A percentile compares a stretch with the other conserved stretches of the same genome.
These are phyloP conservation scores for Cheirogaleus major DNA, from an alignment of 2,797 vertebrate genomes.

Conservation along the genomic window DNA sequence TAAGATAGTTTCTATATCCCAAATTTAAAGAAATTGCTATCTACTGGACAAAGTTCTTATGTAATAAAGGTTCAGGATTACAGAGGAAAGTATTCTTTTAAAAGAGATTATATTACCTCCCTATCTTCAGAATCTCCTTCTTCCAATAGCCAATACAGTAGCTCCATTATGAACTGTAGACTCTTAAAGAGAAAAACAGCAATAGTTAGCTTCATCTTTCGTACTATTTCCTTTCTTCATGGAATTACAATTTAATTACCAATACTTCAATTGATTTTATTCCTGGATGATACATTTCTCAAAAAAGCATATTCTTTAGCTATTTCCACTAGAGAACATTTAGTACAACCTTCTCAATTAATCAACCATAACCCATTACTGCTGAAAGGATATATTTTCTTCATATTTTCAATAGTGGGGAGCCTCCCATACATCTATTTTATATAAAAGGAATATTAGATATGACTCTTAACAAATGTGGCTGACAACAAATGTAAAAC, in stretches of 20 bases:
- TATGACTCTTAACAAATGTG: not conserved
- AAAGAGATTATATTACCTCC: conserved; percentile 72
- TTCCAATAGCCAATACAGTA: conserved; percentile 44
- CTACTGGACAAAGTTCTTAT: conserved; percentile 57
- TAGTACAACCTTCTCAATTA: conserved; percentile 55
- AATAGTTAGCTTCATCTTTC: conserved; percentile 57
- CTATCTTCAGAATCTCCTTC: conserved; percentile 71
- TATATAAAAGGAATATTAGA: not conserved
- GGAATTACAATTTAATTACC: conserved; percentile 72
- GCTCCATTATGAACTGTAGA: conserved; percentile 13
- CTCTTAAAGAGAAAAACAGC: conserved; percentile 65
- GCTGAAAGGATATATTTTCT: conserved; percentile 12
- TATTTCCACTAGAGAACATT: conserved; percentile 64
- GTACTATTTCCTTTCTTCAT: conserved; percentile 36
- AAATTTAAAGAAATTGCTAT: not conserved
- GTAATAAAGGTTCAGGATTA: conserved; percentile 29
- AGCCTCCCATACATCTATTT: not conserved
- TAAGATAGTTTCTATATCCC: not conserved
- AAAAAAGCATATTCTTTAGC: conserved; percentile 48
- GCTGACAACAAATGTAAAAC: not conserved
- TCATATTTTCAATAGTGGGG: not conserved
- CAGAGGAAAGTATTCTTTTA: conserved; percentile 49
- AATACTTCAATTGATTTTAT: conserved; percentile 62
- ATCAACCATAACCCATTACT: conserved; percentile 39
- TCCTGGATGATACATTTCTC: conserved; percentile 55